These are phyloP conservation scores for Steinernema hermaphroditum DNA, from an alignment of 2,888 invertebrate species.

Conservation along the genomic window DNA sequence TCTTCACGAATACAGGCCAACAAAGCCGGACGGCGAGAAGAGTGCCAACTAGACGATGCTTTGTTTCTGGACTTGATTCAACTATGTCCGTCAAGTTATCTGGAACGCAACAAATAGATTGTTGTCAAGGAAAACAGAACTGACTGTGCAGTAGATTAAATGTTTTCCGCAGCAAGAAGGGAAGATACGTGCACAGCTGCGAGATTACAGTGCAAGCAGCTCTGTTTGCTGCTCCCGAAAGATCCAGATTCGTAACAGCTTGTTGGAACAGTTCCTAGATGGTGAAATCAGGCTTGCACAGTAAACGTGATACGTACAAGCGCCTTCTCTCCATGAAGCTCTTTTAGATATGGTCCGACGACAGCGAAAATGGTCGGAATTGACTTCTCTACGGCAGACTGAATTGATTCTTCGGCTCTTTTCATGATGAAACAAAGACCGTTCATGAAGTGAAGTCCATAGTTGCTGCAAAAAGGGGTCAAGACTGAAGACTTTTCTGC, in stretches of 20 bases:
- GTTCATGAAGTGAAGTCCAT: conserved; percentile 43
- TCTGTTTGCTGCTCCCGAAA: conserved; percentile 36
- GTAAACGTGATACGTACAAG: conserved; percentile 7
- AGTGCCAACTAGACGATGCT: conserved; percentile 36
- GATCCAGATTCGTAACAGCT: conserved; percentile 36
- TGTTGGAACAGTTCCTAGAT: conserved; percentile 34
- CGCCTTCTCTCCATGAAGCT: conserved; percentile 4
- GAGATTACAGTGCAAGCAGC: conserved; percentile 39
- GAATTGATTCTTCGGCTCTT: conserved; percentile 45
- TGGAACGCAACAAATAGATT: background rate
- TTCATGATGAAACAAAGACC: conserved; percentile 37
- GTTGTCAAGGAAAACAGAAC: background rate
- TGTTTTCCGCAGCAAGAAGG: conserved; percentile 39
- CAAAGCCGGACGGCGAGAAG: conserved; percentile 36
- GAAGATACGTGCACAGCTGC: conserved; percentile 35
- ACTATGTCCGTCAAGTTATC: conserved; percentile 2
- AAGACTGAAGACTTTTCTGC: background rate
- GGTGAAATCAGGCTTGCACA: background rate
- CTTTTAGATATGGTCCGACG: conserved; percentile 32
- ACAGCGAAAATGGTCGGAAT: conserved; percentile 29
- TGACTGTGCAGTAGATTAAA: conserved; percentile 36
- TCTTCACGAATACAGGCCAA: conserved; percentile 34
- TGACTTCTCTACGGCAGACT: conserved; percentile 39
- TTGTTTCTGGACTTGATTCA: conserved; percentile 23
- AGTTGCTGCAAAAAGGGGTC: conserved; percentile 35